Conservation (phyloP, 2,888 invertebrate genomes). For the Mantis religiosa region DNA sequence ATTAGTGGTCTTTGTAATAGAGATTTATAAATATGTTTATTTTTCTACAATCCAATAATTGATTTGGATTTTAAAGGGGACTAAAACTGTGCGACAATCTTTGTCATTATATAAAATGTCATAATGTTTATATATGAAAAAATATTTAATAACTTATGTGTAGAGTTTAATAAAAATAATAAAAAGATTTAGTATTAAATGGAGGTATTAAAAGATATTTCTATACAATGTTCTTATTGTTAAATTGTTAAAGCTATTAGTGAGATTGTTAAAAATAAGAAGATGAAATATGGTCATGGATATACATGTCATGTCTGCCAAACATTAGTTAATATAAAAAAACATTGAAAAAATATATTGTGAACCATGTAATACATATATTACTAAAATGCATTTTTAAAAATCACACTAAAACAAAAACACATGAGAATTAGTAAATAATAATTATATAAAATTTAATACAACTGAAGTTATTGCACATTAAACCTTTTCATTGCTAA, state of each 20-base stretch:
- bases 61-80: too few species aligned
- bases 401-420: neutral
- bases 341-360: neutral
- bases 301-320: neutral
- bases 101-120: too few species aligned
- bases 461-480: neutral
- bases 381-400: neutral
- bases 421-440: neutral
- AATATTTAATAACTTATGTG: too few species aligned
- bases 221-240: neutral
- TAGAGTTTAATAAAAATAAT: too few species aligned
- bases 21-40: too few species aligned
- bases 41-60: too few species aligned
- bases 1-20: too few species aligned
- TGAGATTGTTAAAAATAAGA: neutral
- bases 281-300: neutral
- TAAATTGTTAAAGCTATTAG: neutral
- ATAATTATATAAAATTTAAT: neutral
- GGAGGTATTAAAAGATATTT: neutral
- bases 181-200: neutral
- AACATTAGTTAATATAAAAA: neutral
- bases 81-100: too few species aligned
- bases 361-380: neutral
- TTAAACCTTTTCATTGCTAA: neutral
- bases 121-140: too few species aligned